Evolutionary conservation across 2,113 vertebrate species (phyloP).

Genomic region (Thunnus thynnus): DNA sequence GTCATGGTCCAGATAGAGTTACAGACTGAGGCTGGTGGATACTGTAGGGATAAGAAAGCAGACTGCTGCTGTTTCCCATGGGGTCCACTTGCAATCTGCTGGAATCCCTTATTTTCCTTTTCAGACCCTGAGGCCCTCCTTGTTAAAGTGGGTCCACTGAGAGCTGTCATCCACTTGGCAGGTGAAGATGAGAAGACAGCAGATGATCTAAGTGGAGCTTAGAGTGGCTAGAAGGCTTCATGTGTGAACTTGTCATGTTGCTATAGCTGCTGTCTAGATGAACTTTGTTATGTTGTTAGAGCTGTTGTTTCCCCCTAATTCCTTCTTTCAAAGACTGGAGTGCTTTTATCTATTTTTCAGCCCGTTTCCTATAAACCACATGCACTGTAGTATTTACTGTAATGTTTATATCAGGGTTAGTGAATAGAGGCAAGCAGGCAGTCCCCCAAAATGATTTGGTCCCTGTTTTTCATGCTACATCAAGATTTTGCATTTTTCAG

Average conservation of each 20-base stretch:
- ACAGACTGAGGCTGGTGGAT: conserved; percentile 34
- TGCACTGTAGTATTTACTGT: neutral
- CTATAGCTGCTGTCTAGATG: conserved; percentile 33
- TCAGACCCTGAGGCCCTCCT: conserved; percentile 43
- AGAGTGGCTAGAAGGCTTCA: conserved; percentile 50
- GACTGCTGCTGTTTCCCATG: conserved; percentile 49
- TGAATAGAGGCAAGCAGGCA: neutral
- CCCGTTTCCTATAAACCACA: conserved; percentile 6
- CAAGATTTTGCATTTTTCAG: neutral
- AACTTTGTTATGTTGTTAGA: conserved; percentile 44
- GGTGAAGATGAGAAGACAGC: conserved; percentile 62
- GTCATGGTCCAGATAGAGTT: conserved; percentile 53
- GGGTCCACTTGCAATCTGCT: conserved; percentile 55
- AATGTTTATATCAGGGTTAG: neutral
- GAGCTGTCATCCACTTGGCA: conserved; percentile 71
- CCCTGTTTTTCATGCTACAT: neutral
- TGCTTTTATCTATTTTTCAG: neutral
- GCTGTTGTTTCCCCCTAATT: conserved; percentile 13
- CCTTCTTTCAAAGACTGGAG: neutral
- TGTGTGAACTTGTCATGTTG: conserved; percentile 44
- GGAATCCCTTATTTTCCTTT: conserved; percentile 56
- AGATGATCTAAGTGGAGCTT: conserved; percentile 61
- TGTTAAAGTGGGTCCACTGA: conserved; percentile 70
- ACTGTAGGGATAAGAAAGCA: conserved; percentile 38
- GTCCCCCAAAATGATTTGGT: neutral